Base-by-base conservation (phyloP, 2,113 vertebrate genomes). In the Thymallus thymallus region DNA sequence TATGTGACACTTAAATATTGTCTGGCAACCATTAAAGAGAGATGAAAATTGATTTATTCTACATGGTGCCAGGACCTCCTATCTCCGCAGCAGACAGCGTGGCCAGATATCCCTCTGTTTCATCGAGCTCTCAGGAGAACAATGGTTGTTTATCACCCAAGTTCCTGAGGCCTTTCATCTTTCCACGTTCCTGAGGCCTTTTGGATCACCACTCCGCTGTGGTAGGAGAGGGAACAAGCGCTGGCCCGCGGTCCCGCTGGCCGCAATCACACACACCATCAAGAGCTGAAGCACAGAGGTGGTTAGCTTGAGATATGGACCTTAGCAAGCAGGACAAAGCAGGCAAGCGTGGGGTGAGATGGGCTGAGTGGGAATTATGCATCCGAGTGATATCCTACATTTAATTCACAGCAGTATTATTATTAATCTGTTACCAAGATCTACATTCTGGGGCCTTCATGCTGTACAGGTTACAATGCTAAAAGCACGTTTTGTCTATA, bases 101-200 rank as follows among this genome's bases (percentile, higher is more conserved):
- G 62, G 82, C 72, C 74, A 84, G 66, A 64, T 71, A 85, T 79
- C 77, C 72, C 60, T 82, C 69, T 86, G 69, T 88, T 90, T 89
- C 86, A 88, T 58, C 72, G 12, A 83, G 81, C 71, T 74, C 20
- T 18, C 73, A 62, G 32, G 13, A 80, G 84, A 90, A 92, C 89
- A 92, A 92, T 90, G 76, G 82, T 55, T 86, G 86, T 92, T 93
- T 91, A 91, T 87, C 77, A 80, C 74, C 71, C 70, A 80, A 77
- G 86, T 90, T 91, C 88, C 91, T 90, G 84, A 84, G 88, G 81
- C 45, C 78, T 86, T 90, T 87, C 82, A 85, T 41, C 35, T 41
- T 41, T 41, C 71, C 70, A 80, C 77, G 85, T 90, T 91, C 88
- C 91, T 89, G 84, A 84, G 88, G 82, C 45, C 78, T 86, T 85